Evolutionary conservation across 2,113 vertebrate genomes (phyloP).

Genomic region (Excalfactoria chinensis): DNA sequence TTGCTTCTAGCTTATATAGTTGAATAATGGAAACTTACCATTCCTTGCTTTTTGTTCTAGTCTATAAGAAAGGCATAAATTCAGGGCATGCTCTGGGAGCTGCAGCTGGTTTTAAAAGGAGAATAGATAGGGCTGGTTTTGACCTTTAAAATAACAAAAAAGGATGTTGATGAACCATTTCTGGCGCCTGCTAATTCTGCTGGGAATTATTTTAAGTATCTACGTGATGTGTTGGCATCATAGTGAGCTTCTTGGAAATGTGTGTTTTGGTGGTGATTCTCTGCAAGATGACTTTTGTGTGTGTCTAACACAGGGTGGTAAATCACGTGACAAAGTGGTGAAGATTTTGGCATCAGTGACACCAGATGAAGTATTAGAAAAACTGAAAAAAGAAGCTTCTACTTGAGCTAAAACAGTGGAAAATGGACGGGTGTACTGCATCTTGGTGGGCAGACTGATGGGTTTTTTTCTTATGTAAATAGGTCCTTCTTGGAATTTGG

Average conservation of each 20-base stretch:
- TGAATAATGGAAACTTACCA: neutral
- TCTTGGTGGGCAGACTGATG: neutral
- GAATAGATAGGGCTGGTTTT: neutral
- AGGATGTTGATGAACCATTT: neutral
- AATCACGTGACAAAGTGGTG: slow-evolving; percentile 91
- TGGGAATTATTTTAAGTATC: neutral
- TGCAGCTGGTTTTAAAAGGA: neutral
- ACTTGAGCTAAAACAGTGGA: slow-evolving; percentile 49
- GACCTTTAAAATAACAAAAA: neutral
- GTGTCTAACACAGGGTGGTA: slow-evolving; percentile 83
- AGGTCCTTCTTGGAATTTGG: neutral
- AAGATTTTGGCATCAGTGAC: slow-evolving; percentile 82
- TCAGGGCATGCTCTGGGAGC: neutral
- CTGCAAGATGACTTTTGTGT: neutral
- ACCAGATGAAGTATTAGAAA: slow-evolving; percentile 86
- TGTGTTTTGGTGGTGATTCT: neutral
- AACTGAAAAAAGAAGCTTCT: slow-evolving; percentile 83
- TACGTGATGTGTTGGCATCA: neutral
- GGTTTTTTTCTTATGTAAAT: neutral
- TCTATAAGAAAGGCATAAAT: neutral
- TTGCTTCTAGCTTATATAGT: neutral
- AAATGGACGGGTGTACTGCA: neutral
- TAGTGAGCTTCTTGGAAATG: neutral
- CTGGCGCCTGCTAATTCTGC: neutral
- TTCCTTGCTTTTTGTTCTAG: neutral